Evolutionary conservation across 2,888 invertebrate species (phyloP).

Genomic region (Zaprionus obscuricornis): DNA sequence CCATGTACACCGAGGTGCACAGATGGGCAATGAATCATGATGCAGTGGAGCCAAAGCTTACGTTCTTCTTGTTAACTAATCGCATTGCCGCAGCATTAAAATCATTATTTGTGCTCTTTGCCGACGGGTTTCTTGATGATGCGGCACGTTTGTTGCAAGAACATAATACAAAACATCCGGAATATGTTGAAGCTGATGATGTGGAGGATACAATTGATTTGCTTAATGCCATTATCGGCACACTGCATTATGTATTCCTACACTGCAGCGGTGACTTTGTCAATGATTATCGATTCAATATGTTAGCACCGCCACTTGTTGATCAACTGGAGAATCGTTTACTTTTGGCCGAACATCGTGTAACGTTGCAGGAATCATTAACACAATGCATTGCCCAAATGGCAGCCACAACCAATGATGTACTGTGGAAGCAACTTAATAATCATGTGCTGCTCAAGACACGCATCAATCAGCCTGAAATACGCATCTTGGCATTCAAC

Average conservation of each 20-base stretch:
- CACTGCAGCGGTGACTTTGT: conserved; percentile 93
- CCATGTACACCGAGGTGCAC: conserved; percentile 93
- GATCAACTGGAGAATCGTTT: conserved; percentile 92
- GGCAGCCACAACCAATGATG: conserved; percentile 92
- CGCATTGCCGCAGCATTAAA: conserved; percentile 92
- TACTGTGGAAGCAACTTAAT: conserved; percentile 94
- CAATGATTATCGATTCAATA: conserved; percentile 92
- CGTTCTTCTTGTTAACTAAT: conserved; percentile 90
- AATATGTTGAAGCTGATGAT: conserved; percentile 84
- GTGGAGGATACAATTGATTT: conserved; percentile 72
- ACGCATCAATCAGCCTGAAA: conserved; percentile 89
- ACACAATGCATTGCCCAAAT: conserved; percentile 93
- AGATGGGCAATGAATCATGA: conserved; percentile 90
- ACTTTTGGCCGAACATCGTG: conserved; percentile 84
- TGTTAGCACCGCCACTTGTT: conserved; percentile 93
- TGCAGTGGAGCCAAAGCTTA: conserved; percentile 84
- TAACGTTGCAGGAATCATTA: conserved; percentile 86
- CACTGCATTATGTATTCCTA: conserved; percentile 90
- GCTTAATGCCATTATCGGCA: conserved; percentile 89
- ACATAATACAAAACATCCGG: conserved; percentile 86
- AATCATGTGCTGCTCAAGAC: conserved; percentile 95
- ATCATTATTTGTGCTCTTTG: conserved; percentile 95
- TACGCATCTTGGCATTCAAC: conserved; percentile 89
- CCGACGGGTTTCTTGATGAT: conserved; percentile 92
- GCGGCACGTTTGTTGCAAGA: conserved; percentile 89